Percentiles rank a stretch among this genome's conserved stretches.
Conservation (phyloP, 2,113 vertebrate species). For the Tyrannus savana region DNA sequence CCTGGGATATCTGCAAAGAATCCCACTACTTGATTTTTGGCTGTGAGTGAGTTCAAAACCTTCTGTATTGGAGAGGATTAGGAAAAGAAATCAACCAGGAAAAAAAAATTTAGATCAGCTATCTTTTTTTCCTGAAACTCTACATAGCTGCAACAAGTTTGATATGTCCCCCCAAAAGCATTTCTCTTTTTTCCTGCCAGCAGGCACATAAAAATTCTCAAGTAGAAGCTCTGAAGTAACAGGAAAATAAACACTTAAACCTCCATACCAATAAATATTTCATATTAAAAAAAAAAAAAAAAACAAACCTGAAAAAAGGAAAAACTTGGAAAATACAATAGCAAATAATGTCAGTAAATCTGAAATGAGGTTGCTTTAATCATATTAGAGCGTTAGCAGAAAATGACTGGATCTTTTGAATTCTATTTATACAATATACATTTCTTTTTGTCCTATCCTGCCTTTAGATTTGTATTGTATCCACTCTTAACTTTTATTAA, state of each 20-base stretch:
- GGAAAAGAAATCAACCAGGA: not conserved
- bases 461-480: not conserved
- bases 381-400: not conserved
- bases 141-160: not conserved
- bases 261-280: not conserved
- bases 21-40: not conserved
- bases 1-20: not conserved
- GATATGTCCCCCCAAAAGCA: fast-evolving
- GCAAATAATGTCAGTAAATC: not conserved
- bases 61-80: not conserved
- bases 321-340: not conserved
- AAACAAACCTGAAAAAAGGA: not conserved
- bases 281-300: not conserved
- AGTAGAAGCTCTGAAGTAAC: not conserved
- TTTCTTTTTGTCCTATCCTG: not conserved
- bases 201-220: not conserved
- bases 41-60: not conserved
- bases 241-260: not conserved
- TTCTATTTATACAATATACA: not conserved
- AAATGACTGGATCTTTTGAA: not conserved
- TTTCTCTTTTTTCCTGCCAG: not conserved
- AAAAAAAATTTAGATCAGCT: not conserved
- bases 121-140: not conserved
- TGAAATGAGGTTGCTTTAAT: not conserved
- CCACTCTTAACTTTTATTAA: not conserved